Conservation (phyloP, 2,113 vertebrate genomes). For the Kryptolebias marmoratus region DNA sequence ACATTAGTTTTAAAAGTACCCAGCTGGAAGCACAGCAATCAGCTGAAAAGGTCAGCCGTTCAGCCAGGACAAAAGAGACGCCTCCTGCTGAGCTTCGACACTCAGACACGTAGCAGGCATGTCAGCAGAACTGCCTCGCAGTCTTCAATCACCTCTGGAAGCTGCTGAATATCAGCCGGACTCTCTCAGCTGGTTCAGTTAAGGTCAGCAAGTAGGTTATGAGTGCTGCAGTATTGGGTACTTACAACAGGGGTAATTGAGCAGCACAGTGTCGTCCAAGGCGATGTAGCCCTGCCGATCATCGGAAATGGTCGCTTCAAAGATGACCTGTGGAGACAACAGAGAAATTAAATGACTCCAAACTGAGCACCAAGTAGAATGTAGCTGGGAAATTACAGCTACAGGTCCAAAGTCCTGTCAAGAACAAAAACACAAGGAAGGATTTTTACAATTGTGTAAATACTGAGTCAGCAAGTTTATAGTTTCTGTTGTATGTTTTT, state of each 20-base stretch:
- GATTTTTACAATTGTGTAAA: too few species aligned
- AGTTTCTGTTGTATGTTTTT: too few species aligned
- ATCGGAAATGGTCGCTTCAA: conserved; percentile 89
- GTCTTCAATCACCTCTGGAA: conserved; percentile 24
- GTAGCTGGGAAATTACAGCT: conserved; percentile 12
- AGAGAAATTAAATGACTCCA: conserved; percentile 36
- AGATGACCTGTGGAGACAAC: conserved; percentile 85
- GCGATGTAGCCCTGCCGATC: conserved; percentile 91
- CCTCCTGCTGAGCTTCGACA: conserved; percentile 28
- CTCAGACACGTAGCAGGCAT: conserved; percentile 8
- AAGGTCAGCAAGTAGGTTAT: conserved; percentile 44
- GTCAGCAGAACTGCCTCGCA: conserved; percentile 5
- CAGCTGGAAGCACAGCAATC: conserved; percentile 19
- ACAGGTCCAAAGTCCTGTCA: neutral
- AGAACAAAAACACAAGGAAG: neutral
- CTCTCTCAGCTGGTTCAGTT: conserved; percentile 13
- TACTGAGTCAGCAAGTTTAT: too few species aligned
- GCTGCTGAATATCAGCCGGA: neutral
- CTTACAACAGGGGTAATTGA: conserved; percentile 98
- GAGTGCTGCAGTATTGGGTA: conserved; percentile 49
- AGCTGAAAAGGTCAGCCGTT: conserved; percentile 56
- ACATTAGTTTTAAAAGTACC: conserved; percentile 48
- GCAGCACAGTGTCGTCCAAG: conserved; percentile 92
- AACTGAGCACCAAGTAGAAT: conserved; percentile 17
- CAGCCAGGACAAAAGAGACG: conserved; percentile 41